Base-by-base conservation (phyloP, 1,140 invertebrate species). In the Drosophila leontia region DNA sequence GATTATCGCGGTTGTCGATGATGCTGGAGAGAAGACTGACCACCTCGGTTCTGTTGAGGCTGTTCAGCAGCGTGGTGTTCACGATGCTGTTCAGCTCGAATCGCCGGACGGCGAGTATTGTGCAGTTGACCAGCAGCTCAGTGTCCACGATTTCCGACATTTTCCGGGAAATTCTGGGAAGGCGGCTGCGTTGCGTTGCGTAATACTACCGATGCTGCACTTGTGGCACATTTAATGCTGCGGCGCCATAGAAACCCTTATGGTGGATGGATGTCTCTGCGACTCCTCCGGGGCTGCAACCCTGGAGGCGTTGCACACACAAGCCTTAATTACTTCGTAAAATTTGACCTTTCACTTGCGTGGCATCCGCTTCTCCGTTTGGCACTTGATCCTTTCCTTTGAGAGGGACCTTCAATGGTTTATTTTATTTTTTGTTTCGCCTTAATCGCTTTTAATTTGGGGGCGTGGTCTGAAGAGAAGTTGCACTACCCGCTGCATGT, bases 141-240 rank as follows among this genome's bases (percentile, higher is more conserved):
- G 90, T 92, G 76, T 92, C 91, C 53, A 92, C 90, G 61, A 87
- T 83, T 74, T 92, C 91, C 59, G 86, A 83, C 91, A 92, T 92
- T 58, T 75, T 90, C 17, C 44, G 17, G 7, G 6, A 19, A 37
- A 51, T 29, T 50, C 26, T 4, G 29, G 35, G 23, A 34, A 15
- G 26, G 12, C 6, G 23, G 34, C 13, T 23, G 7, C 13, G 34
- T 23, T 17, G n/a, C n/a, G 34, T 75, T 88, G 56, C 84, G 68
- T 80, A 86, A 86, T 78, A 63, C 45, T 62, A 13, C 34, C 32
- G 41, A n/a, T 37, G 51, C 39, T 44, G 58, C 42, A 72, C 71
- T 87, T 72, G 60, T 70, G 69, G 51, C 68, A 61, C 80, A 74
- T 55, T 64, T 75, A 78, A 75, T 84, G 39, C 37, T n/a, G 7